Evolutionary conservation across 2,888 invertebrate genomes (phyloP), one percentile per base, ranked within the genome.

Genomic region (Diabrotica balteata): DNA sequence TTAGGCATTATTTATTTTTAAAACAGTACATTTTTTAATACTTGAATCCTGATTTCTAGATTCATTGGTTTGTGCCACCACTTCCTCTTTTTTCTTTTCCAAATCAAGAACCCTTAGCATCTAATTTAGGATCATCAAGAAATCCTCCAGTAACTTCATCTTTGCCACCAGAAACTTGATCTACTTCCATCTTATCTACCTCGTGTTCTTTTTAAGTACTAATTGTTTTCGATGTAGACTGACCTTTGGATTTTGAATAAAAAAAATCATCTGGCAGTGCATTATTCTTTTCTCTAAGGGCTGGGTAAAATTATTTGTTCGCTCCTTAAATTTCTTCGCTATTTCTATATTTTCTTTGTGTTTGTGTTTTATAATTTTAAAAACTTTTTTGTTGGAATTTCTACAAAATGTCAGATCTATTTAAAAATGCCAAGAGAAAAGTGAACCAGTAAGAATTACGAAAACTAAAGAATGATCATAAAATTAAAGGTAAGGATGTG

Each of bases 81-180:
- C n/a, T n/a, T n/a, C n/a, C n/a, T n/a, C n/a, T n/a, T n/a, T n/a
- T n/a, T n/a, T n/a, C n/a, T n/a, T n/a, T n/a, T n/a, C n/a, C n/a
- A n/a, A n/a, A n/a, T n/a, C n/a, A n/a, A n/a, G n/a, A n/a, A n/a
- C n/a, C 91, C 86, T 93, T 94, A 1, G 94, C 93, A 86, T 94
- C 93, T 78, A 90, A 84, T 74, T 91, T 86, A 5, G 93, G 93
- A 82, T 94, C 93, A 86, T 95, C 94, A 83, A 94, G 94, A 81
- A 95, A 95, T 69, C 94, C 94, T 84, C 94, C 94, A 7, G 94
- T 94, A 71, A 94, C 86, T 8, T 85, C 72, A 66, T 85, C 85
- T 58, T 80, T 80, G 68, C 58, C 69, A 8, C 77, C 72, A 32
- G 32, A 32, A 32, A 32, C 32, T 63, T 62, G 47, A 32, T 45